Percentiles rank a stretch among this genome's conserved stretches.
These are phyloP conservation scores for Callorhinus ursinus DNA, from an alignment of 2,113 vertebrate genomes.

Conservation along the genomic window DNA sequence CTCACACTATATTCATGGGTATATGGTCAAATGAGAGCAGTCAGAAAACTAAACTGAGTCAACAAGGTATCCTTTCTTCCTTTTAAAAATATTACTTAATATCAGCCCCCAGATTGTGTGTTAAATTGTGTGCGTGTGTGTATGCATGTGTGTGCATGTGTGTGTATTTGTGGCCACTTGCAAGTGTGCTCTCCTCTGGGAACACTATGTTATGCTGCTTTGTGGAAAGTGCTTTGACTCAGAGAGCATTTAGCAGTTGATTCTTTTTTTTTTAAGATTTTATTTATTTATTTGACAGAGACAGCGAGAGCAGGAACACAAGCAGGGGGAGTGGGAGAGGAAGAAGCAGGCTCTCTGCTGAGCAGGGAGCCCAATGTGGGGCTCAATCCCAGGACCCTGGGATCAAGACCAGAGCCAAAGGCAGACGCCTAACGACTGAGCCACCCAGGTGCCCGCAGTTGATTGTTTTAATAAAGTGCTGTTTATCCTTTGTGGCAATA, in stretches of 20 bases:
- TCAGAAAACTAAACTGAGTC: not conserved
- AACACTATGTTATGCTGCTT: not conserved
- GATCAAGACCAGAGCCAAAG: too few relatives aligned
- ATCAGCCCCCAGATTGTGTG: not conserved
- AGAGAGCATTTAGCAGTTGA: slow-evolving; percentile 25
- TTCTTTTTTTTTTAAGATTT: not conserved
- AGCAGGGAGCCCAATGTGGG: too few relatives aligned
- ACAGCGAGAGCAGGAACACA: too few relatives aligned
- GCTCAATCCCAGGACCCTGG: too few relatives aligned
- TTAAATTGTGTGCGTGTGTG: not conserved
- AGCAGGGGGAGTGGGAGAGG: too few relatives aligned
- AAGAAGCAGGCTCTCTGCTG: too few relatives aligned
- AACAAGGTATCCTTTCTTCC: not conserved
- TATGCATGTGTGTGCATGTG: not conserved
- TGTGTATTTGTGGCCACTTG: not conserved
- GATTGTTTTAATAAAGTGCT: slow-evolving; percentile 31
- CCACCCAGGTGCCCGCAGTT: not conserved
- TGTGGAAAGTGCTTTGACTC: slow-evolving; percentile 54
- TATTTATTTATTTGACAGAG: too few relatives aligned
- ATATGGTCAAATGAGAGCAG: not conserved
- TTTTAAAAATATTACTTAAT: not conserved
- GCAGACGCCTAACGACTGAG: too few relatives aligned
- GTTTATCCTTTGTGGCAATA: slow-evolving; percentile 58
- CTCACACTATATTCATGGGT: not conserved
- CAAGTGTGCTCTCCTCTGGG: not conserved